Percentiles rank a stretch among this genome's conserved stretches.
These are phyloP conservation scores for Aphrocallistes beatrix DNA, from an alignment of 37 sponge, comb jelly and placozoan genomes.

Conservation along the genomic window DNA sequence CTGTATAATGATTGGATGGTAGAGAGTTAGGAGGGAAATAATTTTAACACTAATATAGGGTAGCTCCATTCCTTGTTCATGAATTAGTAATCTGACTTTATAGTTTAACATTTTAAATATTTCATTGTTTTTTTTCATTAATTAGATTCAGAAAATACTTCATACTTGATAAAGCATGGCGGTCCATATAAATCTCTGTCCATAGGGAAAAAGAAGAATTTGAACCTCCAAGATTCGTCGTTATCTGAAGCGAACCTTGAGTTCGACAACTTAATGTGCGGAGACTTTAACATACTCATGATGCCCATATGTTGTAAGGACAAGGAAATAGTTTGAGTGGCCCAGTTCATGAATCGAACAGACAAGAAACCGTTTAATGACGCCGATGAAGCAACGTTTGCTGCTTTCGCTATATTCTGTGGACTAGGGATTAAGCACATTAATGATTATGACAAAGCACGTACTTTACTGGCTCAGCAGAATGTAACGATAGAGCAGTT, in stretches of 20 bases:
- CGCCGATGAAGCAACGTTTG: background rate
- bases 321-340: background rate
- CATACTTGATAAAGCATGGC: too few species aligned
- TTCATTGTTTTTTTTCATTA: too few species aligned
- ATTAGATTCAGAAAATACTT: too few species aligned
- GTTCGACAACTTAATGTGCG: background rate
- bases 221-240: background rate
- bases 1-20: too few species aligned
- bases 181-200: too few species aligned
- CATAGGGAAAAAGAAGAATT: background rate
- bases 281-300: background rate
- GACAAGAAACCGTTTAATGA: conserved; percentile 1
- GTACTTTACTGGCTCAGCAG: conserved; percentile 51
- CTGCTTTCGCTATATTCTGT: conserved; percentile 58
- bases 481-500: conserved; percentile 66
- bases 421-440: conserved; percentile 83
- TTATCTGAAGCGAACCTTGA: background rate
- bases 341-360: background rate
- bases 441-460: conserved; percentile 53
- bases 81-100: too few species aligned
- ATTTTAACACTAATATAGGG: too few species aligned
- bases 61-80: too few species aligned
- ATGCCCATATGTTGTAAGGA: background rate
- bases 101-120: too few species aligned
- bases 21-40: too few species aligned